phyloP scores from a whole-genome alignment of 2,797 vertebrate species.

The Channallabes apus region DNA sequence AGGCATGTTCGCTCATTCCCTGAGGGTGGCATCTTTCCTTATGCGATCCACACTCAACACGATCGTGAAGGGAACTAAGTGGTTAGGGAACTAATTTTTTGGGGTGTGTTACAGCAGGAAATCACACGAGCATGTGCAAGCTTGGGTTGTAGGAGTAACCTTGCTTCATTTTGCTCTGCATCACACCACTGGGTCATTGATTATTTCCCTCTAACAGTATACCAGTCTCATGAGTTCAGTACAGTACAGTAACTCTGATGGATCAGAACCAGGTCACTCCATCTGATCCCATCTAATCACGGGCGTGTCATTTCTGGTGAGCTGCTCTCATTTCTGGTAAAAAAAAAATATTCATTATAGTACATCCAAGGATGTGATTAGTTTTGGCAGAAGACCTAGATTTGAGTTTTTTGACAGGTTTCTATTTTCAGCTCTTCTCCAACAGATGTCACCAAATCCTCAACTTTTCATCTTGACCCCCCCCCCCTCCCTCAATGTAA shows the following conservation, averaged over 20 bases:
- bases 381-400: constrained; percentile 7
- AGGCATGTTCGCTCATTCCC: neutral
- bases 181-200: neutral
- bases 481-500: neutral
- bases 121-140: no score
- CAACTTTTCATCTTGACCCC: constrained; percentile 4
- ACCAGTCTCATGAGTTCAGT: neutral
- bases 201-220: neutral
- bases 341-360: constrained; percentile 19
- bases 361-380: neutral
- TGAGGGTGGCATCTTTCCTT: neutral
- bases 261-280: constrained; percentile 23
- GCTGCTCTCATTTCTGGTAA: constrained; percentile 20
- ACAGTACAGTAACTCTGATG: constrained; percentile 3
- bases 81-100: no score
- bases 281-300: neutral
- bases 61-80: neutral
- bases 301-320: constrained; percentile 1
- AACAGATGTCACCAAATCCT: constrained; percentile 39
- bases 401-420: neutral
- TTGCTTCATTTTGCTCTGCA: neutral
- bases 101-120: neutral
- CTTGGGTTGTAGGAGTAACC: neutral
- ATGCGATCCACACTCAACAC: neutral
- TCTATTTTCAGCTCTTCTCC: constrained; percentile 22